Conservation (phyloP, 23 tunicate species). For the Botrylloides violaceus region DNA sequence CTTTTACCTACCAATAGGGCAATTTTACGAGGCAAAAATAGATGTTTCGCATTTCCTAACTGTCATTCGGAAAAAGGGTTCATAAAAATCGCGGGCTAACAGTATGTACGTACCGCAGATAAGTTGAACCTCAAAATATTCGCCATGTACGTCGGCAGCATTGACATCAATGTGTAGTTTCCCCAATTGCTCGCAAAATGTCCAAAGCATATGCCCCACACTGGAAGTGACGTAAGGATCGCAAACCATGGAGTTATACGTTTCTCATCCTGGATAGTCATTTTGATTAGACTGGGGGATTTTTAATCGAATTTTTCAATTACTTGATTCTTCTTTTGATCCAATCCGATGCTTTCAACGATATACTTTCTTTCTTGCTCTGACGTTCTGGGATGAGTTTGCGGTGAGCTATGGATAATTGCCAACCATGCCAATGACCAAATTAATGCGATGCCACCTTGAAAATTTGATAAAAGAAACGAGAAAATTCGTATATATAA, state of each 20-base stretch:
- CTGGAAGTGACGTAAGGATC: slow-evolving; percentile 78
- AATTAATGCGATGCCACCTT: slow-evolving; percentile 15
- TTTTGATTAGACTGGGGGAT: not conserved
- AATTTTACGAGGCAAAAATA: too few relatives aligned
- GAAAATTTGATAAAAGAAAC: not conserved
- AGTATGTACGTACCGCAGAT: slow-evolving; percentile 39
- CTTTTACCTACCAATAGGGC: too few relatives aligned
- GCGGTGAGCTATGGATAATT: slow-evolving; percentile 51
- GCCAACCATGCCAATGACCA: slow-evolving; percentile 71
- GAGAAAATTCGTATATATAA: not conserved
- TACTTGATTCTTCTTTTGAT: slow-evolving; percentile 28
- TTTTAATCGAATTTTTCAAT: not conserved
- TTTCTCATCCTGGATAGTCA: slow-evolving; percentile 23
- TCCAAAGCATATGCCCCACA: slow-evolving; percentile 58
- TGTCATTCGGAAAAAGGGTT: too few relatives aligned
- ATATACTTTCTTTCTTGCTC: slow-evolving; percentile 80
- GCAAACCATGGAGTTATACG: slow-evolving; percentile 64
- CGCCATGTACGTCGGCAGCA: slow-evolving; percentile 91
- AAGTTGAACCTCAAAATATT: slow-evolving; percentile 62
- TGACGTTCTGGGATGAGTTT: slow-evolving; percentile 79
- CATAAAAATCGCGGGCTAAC: too few relatives aligned
- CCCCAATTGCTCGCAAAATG: slow-evolving; percentile 98
- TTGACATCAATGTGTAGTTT: slow-evolving; percentile 71
- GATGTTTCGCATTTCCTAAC: too few relatives aligned
- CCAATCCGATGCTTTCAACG: slow-evolving; percentile 39